Percentiles rank a stretch among this genome's conserved stretches.
Evolutionary conservation across 2,797 vertebrate genomes (phyloP).

Genomic region (Aphelocoma californica): DNA sequence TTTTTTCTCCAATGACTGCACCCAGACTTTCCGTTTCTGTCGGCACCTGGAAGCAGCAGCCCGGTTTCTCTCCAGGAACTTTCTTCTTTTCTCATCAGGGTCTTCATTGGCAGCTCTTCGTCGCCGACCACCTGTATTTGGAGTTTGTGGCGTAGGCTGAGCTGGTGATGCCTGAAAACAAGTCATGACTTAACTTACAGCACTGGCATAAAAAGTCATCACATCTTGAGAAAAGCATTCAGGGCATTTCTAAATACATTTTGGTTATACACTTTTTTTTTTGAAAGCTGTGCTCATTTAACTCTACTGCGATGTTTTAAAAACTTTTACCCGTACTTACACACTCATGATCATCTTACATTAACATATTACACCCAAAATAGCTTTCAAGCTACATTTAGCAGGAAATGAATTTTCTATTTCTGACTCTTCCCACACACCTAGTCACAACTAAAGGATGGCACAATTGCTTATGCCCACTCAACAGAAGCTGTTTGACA

Average conservation of each 20-base stretch:
- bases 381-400: not conserved
- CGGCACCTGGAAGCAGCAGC: constrained; percentile 94
- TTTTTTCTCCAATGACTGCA: constrained; percentile 94
- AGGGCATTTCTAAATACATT: not conserved
- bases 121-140: constrained; percentile 90
- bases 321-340: not conserved
- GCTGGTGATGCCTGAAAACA: constrained; percentile 86
- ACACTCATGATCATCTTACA: not conserved
- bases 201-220: not conserved
- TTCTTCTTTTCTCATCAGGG: constrained; percentile 96
- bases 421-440: not conserved
- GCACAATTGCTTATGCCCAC: not conserved
- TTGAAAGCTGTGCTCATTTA: not conserved
- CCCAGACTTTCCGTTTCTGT: constrained; percentile 99
- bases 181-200: not conserved
- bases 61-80: constrained; percentile 94
- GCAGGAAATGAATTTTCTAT: not conserved
- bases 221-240: not conserved
- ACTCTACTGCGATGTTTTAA: not conserved
- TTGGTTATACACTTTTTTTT: not conserved
- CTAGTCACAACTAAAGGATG: not conserved
- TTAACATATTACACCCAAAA: not conserved
- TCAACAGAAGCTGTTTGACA: not conserved
- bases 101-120: constrained; percentile 94
- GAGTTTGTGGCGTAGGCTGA: constrained; percentile 87